These are phyloP conservation scores for Callipepla squamata DNA, from an alignment of 2,113 vertebrate species.

Conservation along the genomic window DNA sequence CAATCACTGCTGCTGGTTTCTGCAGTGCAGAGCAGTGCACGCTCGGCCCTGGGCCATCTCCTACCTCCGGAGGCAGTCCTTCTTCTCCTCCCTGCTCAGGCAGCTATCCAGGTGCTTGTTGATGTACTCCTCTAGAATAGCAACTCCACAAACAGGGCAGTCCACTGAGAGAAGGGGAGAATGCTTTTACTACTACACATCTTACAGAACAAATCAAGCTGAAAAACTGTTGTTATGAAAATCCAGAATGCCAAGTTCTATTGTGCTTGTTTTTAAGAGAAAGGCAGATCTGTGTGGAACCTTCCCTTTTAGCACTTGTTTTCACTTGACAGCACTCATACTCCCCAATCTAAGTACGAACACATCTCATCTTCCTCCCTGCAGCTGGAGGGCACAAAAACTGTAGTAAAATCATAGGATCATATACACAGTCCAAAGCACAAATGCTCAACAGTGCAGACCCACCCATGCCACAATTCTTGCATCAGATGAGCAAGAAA, in stretches of 20 bases:
- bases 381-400: neutral
- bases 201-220: neutral
- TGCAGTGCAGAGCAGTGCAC: neutral
- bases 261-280: neutral
- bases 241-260: neutral
- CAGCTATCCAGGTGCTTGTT: constrained; percentile 93
- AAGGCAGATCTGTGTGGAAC: neutral
- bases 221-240: neutral
- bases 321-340: neutral
- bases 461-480: neutral
- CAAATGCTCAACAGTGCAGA: rapidly evolving
- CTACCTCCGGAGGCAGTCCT: constrained; percentile 92
- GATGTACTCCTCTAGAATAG: constrained; percentile 83
- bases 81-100: constrained; percentile 87
- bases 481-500: neutral
- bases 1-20: rapidly evolving
- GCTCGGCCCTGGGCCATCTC: neutral
- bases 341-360: neutral
- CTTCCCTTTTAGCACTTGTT: neutral
- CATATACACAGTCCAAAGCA: neutral
- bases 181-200: neutral
- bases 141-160: constrained; percentile 90
- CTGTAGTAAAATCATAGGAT: neutral
- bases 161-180: constrained; percentile 82
- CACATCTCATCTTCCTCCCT: neutral